Evolutionary conservation across 2,888 invertebrate genomes (phyloP), one percentile per base, ranked within the genome.

Genomic region (Zhengitettix transpicula): DNA sequence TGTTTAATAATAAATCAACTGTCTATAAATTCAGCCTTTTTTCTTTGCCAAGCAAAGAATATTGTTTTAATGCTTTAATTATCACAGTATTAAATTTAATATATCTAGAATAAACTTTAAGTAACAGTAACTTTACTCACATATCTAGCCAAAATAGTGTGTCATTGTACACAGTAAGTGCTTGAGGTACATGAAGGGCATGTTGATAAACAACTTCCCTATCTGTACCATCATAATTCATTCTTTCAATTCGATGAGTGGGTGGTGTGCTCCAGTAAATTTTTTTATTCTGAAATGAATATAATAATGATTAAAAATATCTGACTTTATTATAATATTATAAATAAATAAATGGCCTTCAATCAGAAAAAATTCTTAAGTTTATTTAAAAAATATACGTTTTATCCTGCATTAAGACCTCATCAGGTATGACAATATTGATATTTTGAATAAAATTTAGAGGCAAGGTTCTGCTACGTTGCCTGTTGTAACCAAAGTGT

Each of bases 201-300:
- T 76, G 73, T 65, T 78, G 77, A 52, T 79, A 67, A 62, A 81
- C 68, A 44, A 77, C 72, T 65, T 75, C 73, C 64, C 79, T 75
- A 14, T 77, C 72, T 59, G 75, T 75, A 16, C 88, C 89, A 72
- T 84, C 81, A 72, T 89, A 86, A 61, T 78, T 77, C 61, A 84
- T 79, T 65, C 83, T 77, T 77, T 87, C 87, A 62, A 93, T 83
- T 54, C 81, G 77, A 68, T 83, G 81, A 59, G 79, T 80, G 64
- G 79, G 79, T 56, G 83, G 75, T 73, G 90, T 89, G 68, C 85
- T 83, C 85, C 90, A 93, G 75, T 91, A 93, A 53, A 93, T 77
- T 67, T 80, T 81, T 65, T 75, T 67, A 61, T 71, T 75, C 75
- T 76, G 72, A 12, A 70, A 68, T 61, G 28, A 55, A 47, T 47